Evolutionary conservation across 1,140 invertebrate genomes (phyloP), one percentile per base, ranked within the genome.

Genomic region (Zophobas morio): DNA sequence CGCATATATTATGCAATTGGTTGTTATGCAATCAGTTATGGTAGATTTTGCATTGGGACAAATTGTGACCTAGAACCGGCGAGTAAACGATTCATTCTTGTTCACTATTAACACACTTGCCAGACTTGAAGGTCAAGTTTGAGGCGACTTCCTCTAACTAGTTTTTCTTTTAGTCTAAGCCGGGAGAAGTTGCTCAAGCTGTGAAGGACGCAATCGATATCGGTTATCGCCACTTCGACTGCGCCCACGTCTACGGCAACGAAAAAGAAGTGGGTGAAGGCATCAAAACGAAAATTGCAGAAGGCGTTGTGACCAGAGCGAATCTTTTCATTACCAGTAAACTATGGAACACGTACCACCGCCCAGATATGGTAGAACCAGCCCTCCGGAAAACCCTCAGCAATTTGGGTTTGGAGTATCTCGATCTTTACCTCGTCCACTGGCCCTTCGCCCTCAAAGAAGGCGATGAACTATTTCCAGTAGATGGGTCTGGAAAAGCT

Each of bases 211-310:
- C 94, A 0, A 90, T 95, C 54, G 91, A 94, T 74, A 82, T 89
- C 8, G 94, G 94, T 39, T 95, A 94, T 80, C 88, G 93, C 1
- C 91, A 92, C 80, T 89, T 95, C 37, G 94, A 95, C 84, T 90
- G 90, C 72, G 92, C 92, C 2, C 87, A 86, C 46, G 86, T 91
- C 35, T 94, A 96, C 81, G 83, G 87, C 53, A 98, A 97, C 87
- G 96, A 98, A 85, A 89, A 90, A 54, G 94, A 96, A 88, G 91
- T 98, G 32, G 96, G 96, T 1, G 87, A 87, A 74, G 96, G 90
- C 0, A 88, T 98, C 2, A 88, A 91, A 51, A 90, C 91, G 6
- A 92, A 94, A 82, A 90, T 98, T 60, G 86, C 87, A 0, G 90
- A 94, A 80, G 94, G 93, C 34, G 86, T 89, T 0, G 89, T 95